A percentile compares a stretch with the other conserved stretches of the same genome.
These are phyloP conservation scores for Diarsia mendica DNA, from an alignment of 2,888 invertebrate species.

Conservation along the genomic window DNA sequence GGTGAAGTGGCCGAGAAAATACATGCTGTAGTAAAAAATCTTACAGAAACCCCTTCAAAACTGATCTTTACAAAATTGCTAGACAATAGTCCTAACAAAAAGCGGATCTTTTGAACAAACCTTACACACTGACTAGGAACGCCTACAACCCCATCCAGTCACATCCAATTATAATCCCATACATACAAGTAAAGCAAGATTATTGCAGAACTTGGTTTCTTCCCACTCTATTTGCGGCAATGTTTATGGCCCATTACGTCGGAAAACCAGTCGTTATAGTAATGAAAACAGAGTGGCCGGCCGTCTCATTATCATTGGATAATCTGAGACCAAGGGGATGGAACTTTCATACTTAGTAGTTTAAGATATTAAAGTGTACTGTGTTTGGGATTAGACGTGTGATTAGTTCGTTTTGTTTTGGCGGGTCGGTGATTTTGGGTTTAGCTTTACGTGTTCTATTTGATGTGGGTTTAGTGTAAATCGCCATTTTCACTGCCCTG, in stretches of 20 bases:
- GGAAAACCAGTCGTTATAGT: slow-evolving; percentile 84
- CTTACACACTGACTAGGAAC: neutral
- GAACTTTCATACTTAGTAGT: slow-evolving; percentile 68
- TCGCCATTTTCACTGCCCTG: neutral
- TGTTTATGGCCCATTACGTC: slow-evolving; percentile 87
- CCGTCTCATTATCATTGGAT: slow-evolving; percentile 86
- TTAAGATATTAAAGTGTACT: slow-evolving; percentile 66
- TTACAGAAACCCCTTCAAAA: neutral
- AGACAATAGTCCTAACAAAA: neutral
- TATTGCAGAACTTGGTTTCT: slow-evolving; percentile 81
- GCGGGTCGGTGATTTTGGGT: slow-evolving; percentile 22
- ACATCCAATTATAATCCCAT: slow-evolving; percentile 57
- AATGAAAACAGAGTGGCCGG: slow-evolving; percentile 87
- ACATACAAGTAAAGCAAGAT: slow-evolving; percentile 70
- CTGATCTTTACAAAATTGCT: neutral
- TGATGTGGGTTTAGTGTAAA: neutral
- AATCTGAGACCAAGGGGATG: slow-evolving; percentile 76
- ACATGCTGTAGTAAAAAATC: too few species aligned
- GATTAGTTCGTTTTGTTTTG: slow-evolving; percentile 60
- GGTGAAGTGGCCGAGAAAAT: too few species aligned
- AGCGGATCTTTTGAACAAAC: neutral
- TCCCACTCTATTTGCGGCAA: slow-evolving; percentile 83
- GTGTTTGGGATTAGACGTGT: slow-evolving; percentile 61
- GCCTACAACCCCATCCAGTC: slow-evolving; percentile 64
- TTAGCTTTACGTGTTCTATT: slow-evolving; percentile 4